Conservation (phyloP, 2,797 vertebrate species). For the Ciconia nigra region DNA sequence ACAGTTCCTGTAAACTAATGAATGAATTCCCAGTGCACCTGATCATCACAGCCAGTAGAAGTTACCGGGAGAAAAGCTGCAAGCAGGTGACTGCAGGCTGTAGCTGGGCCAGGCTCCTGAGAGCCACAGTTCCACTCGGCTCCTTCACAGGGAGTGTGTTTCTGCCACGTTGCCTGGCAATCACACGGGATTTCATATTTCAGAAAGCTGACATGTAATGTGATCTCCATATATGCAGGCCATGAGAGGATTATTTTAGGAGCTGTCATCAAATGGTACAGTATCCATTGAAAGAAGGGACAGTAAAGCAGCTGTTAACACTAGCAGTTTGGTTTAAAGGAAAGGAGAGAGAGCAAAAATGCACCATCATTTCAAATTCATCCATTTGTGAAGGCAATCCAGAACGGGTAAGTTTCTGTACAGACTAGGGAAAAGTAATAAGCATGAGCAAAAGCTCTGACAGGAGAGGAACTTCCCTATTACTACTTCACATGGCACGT, state of each 20-base stretch:
- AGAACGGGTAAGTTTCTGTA: background rate
- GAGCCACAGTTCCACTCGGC: background rate
- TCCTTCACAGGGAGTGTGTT: background rate
- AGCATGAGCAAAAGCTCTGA: background rate
- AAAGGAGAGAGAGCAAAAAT: background rate
- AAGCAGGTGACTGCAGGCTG: background rate
- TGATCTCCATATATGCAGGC: background rate
- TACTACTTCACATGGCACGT: background rate
- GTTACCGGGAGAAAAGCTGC: background rate
- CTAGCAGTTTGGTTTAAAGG: background rate
- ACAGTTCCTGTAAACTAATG: background rate
- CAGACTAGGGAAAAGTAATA: background rate
- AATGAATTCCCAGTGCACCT: background rate
- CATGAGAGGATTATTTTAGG: slow-evolving; percentile 15
- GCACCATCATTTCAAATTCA: background rate
- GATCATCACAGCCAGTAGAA: background rate
- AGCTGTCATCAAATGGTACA: background rate
- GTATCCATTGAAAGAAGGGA: background rate
- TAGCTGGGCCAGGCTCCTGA: background rate
- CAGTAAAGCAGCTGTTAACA: slow-evolving; percentile 14
- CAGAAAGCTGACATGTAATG: background rate
- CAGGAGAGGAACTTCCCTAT: background rate
- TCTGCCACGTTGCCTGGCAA: slow-evolving; percentile 35
- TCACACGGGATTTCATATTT: background rate
- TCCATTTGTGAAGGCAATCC: background rate